Base-by-base conservation (phyloP, 1,140 invertebrate species). In the Drosophila repleta region DNA sequence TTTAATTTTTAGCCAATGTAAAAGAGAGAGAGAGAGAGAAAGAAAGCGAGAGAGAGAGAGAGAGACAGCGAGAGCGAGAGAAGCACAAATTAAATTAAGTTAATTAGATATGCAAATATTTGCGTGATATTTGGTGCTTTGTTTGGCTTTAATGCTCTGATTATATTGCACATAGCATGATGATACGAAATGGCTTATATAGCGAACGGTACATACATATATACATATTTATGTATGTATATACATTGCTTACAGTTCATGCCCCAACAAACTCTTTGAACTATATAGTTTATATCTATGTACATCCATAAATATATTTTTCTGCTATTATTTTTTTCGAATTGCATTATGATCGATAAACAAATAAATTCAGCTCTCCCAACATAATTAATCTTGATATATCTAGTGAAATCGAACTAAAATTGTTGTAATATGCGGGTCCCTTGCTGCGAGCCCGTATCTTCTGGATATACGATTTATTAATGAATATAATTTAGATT, bases 81-180 rank as follows among this genome's bases (percentile, higher is more conserved):
- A 11, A 45, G 35, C 53, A 46, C n/a, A 66, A 67, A 68, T 69
- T 57, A 63, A 69, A 63, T 69, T 39, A 63, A 69, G 56, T 53
- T 74, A 69, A 74, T 74, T 69, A 74, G 57, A 57, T 69, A 74
- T 63, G 65, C 58, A 74, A 74, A 74, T 74, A 69, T 74, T 74
- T 69, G 71, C 71, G 71, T 74, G 71, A 51, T 69, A 56, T 68
- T 62, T 62, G 57, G 71, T 69, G 15, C 57, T 74, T 74, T 69
- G 45, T 62, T 69, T 48, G 39, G 24, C 35, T 51, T 61, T 61
- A 62, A 74, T 74, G 71, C 71, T 74, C 52, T 61, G 52, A 74
- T 69, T 74, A 66, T 53, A 67, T 72, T 60, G 53, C 29, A 72
- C 46, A 72, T 60, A 66, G 53, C 62, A 51, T 45, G 45, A 15